A percentile compares a stretch with the other conserved stretches of the same genome.
Conservation (phyloP, 2,113 vertebrate species). For the Zeus faber region DNA sequence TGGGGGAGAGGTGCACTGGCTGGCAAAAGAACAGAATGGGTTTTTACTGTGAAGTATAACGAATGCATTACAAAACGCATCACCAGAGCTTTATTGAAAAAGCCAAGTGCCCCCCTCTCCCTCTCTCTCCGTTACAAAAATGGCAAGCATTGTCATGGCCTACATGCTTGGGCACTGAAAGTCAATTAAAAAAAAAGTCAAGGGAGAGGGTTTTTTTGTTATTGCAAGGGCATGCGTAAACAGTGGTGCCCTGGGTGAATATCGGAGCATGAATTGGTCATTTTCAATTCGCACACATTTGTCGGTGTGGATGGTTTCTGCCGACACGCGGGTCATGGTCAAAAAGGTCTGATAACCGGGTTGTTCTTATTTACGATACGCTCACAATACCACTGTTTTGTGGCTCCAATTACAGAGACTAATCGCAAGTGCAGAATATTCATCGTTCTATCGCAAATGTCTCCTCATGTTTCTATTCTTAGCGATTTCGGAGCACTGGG, state of each 20-base stretch:
- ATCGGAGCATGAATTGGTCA: conserved; percentile 33
- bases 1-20: conserved; percentile 69
- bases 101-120: conserved; percentile 60
- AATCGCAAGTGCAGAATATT: no score
- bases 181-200: conserved; percentile 71
- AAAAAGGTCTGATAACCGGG: no score
- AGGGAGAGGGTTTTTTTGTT: conserved; percentile 47
- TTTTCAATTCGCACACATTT: conserved; percentile 37
- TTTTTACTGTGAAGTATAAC: conserved; percentile 78
- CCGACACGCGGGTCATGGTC: conserved; percentile 11
- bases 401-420: no score
- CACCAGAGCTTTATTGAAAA: conserved; percentile 76
- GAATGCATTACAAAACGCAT: conserved; percentile 80
- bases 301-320: conserved; percentile 30
- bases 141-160: conserved; percentile 68
- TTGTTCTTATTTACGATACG: no score
- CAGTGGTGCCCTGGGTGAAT: conserved; percentile 40
- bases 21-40: conserved; percentile 68
- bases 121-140: conserved; percentile 52
- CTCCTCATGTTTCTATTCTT: no score
- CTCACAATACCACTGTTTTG: no score
- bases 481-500: no score
- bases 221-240: conserved; percentile 42
- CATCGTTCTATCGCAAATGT: no score
- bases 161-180: conserved; percentile 69